phyloP scores from a whole-genome alignment of 1,140 invertebrate species.

The Drosophila willistoni region DNA sequence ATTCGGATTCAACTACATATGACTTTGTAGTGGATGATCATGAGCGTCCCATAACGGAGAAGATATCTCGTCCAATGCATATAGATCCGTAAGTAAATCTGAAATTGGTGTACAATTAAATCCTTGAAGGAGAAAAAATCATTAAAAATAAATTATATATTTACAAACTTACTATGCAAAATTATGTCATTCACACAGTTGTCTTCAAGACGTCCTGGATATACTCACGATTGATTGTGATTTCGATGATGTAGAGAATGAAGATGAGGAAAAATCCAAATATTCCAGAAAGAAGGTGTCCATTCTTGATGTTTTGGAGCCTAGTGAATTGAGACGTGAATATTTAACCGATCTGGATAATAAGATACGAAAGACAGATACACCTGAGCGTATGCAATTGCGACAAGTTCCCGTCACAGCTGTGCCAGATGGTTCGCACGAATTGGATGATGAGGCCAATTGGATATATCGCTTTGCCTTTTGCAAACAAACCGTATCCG shows the following conservation, averaged over 20 bases:
- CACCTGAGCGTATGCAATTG: slow-evolving; percentile 96
- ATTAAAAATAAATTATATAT: too few relatives aligned
- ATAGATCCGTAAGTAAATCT: too few relatives aligned
- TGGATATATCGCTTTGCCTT: slow-evolving; percentile 99
- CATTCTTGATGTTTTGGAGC: slow-evolving; percentile 98
- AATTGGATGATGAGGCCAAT: slow-evolving; percentile 96
- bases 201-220: too few relatives aligned
- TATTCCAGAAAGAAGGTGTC: slow-evolving; percentile 91
- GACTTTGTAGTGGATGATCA: too few relatives aligned
- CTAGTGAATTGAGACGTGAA: slow-evolving; percentile 97
- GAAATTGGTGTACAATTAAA: background rate
- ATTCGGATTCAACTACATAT: too few relatives aligned
- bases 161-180: too few relatives aligned
- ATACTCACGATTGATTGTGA: too few relatives aligned
- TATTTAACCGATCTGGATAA: slow-evolving; percentile 98
- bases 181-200: too few relatives aligned
- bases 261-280: too few relatives aligned
- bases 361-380: slow-evolving; percentile 94
- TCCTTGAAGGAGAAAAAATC: too few relatives aligned
- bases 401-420: slow-evolving; percentile 93
- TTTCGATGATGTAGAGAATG: slow-evolving; percentile 81
- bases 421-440: slow-evolving; percentile 92
- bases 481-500: slow-evolving; percentile 91
- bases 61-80: too few relatives aligned
- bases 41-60: too few relatives aligned